Conservation (phyloP, 1,140 invertebrate species). For the Psix sp. region DNA sequence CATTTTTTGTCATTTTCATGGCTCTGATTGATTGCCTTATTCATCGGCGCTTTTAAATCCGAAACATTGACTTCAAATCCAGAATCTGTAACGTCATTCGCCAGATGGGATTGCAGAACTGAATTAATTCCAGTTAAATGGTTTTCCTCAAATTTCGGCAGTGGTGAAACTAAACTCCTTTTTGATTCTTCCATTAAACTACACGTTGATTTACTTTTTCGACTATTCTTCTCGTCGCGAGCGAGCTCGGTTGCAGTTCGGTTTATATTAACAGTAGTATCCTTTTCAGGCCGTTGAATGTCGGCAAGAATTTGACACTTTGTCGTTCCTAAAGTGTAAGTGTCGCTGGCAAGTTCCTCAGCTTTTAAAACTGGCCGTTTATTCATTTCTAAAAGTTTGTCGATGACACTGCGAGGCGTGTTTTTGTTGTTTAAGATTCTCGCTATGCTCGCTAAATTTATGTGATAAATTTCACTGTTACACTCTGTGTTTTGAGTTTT, state of each 20-base stretch:
- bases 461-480: conserved; percentile 15
- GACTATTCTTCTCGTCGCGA: not conserved
- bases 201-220: not conserved
- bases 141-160: conserved; percentile 4
- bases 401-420: conserved; percentile 18
- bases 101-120: not conserved
- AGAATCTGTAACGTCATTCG: conserved; percentile 8
- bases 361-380: conserved; percentile 1
- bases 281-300: conserved; percentile 16
- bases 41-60: not conserved
- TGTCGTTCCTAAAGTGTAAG: not conserved
- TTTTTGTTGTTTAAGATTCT: conserved; percentile 25
- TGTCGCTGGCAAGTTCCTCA: not conserved
- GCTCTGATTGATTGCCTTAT: conserved; percentile 12
- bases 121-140: not conserved
- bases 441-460: conserved; percentile 20
- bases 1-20: conserved; percentile 1
- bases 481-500: not conserved
- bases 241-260: not conserved
- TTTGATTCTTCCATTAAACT: not conserved
- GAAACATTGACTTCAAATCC: conserved; percentile 20
- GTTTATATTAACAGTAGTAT: conserved; percentile 6
- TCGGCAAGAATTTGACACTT: not conserved
- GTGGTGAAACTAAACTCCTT: not conserved
- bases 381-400: conserved; percentile 29